Evolutionary conservation across 2,113 vertebrate genomes (phyloP).

Genomic region (Crotalus viridis): DNA sequence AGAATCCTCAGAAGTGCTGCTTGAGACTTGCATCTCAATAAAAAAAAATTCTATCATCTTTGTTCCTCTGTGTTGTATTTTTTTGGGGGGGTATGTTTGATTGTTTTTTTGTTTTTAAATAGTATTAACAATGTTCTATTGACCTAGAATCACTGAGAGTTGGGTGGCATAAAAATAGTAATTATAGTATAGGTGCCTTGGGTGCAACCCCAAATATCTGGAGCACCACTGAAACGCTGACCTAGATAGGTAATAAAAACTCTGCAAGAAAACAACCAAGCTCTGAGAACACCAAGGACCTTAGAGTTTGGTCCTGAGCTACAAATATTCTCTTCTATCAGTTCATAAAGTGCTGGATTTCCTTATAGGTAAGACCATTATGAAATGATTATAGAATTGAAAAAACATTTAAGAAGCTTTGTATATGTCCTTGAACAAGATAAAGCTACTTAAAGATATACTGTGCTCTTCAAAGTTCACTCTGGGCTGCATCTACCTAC

Average conservation of each 20-base stretch:
- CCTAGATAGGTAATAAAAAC: too few species aligned
- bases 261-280: too few species aligned
- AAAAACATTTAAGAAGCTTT: neutral
- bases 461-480: neutral
- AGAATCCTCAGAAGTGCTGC: neutral
- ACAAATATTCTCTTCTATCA: too few species aligned
- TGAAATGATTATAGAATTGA: neutral
- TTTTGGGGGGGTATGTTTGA: neutral
- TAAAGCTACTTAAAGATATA: neutral
- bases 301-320: too few species aligned
- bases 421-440: neutral
- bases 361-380: neutral
- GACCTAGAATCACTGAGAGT: neutral
- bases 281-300: too few species aligned
- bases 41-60: neutral
- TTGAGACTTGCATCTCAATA: neutral
- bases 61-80: neutral
- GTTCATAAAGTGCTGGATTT: neutral
- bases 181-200: neutral
- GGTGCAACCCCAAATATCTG: neutral
- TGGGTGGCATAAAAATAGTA: neutral
- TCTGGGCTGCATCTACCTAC: neutral
- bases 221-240: neutral
- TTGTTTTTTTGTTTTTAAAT: neutral
- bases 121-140: neutral